Base-by-base conservation (phyloP, 2,888 invertebrate genomes). In the Druceiella hillmani region DNA sequence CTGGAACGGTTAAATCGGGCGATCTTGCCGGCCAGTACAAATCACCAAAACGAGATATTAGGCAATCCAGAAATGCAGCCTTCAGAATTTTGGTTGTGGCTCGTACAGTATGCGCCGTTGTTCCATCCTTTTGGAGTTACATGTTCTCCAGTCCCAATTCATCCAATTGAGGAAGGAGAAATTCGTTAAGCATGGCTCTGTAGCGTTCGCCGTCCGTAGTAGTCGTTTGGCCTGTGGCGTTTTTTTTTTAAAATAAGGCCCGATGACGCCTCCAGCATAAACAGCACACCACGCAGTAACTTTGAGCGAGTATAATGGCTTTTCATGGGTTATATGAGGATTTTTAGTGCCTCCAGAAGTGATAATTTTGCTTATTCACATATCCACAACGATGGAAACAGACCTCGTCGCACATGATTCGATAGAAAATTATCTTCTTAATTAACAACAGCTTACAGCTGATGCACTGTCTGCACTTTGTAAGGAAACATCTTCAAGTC, bases 31-130 rank as follows among this genome's bases (percentile, higher is more conserved):
- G 25, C 25, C 25, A 25, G 25, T 25, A 12, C 25, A 25, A 25
- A 25, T 25, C 25, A 15, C 41, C 44, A 45, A 45, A 41, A 43
- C 41, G 40, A 37, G 46, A 45, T 38, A 45, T 46, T 31, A 39
- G 31, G 44, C 40, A 37, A 37, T 40, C 42, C 30, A 43, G 46
- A 34, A 42, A 38, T 17, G 43, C 36, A 17, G 16, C 17, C 17
- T 26, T 25, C 25, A 36, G 7, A 10, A 32, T 10, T 13, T 17
- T 17, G 17, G 11, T 6, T 27, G 10, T 5, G 5, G 27, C 27
- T 10, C 10, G 10, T 10, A 10, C 27, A 10, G 5, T 10, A 11
- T 7, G 10, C 11, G 27, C 10, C n/a, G 10, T 27, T 27, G 10
- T 11, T 11, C 27, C 5, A 11, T 10, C 22, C 22, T 11, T 9